Evolutionary conservation across 30 jellyfish, hydroid and myxozoan species (phyloP), one percentile per base, ranked within the genome.

Genomic region (Cassiopea andromeda): DNA sequence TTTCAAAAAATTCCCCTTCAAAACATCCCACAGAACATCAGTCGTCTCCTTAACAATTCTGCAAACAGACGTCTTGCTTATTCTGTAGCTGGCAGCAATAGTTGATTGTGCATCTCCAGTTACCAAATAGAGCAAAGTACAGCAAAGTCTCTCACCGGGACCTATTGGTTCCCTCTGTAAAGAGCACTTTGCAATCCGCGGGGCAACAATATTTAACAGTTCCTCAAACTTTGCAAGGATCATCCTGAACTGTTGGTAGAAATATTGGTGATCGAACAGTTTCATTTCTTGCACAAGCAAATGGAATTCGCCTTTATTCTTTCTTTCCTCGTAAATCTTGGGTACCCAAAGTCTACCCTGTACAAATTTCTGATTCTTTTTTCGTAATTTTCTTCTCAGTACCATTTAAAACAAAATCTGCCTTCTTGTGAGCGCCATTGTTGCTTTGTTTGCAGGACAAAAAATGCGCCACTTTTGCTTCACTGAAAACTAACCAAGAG

Each of bases 101-200:
- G 69, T 75, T 75, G 48, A 48, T 75, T 82, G 90, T 43, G 90
- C 90, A 61, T 82, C 90, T 1, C 90, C 90, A 2, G 90, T 82
- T 7, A 82, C 88, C 68, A 70, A 49, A 60, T 84, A 84, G 2
- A 87, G 47, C 77, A 84, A 72, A 73, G 87, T 54, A 81, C 43
- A 59, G n/a, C 66, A 44, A 68, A 84, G 44, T 73, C 92, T 69
- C 58, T 84, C 92, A 70, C 59, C 50, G 49, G 85, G 75, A 73
- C 87, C 57, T 16, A 84, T 84, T 15, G 92, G 44, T 50, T 84
- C 43, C 44, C 92, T 70, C 92, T 66, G 50, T 69, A 66, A 66
- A 48, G 87, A 66, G 66, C 72, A 46, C 90, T 81, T 81, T 61
- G 18, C 45, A 18, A 81, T 43, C 18, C 44, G 44, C 82, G 67